A percentile compares a stretch with the other conserved stretches of the same genome.
Conservation (phyloP, 1,140 invertebrate genomes). For the Mercenaria mercenaria region DNA sequence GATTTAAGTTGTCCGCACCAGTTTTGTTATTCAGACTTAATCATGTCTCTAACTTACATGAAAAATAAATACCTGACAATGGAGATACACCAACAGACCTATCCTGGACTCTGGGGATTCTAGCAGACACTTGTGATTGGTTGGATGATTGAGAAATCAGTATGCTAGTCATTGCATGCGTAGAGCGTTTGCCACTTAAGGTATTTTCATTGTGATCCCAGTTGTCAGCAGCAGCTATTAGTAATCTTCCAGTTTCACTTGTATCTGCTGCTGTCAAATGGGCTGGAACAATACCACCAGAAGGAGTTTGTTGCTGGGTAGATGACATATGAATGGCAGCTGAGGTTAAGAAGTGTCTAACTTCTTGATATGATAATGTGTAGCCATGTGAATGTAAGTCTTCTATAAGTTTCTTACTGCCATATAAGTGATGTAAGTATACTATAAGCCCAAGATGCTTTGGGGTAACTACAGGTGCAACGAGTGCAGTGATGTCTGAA, state of each 20-base stretch:
- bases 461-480: not conserved
- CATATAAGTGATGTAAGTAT: conserved; percentile 1
- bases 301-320: not conserved
- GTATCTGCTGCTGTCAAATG: not conserved
- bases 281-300: not conserved
- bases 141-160: not conserved
- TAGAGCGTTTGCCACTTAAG: not conserved
- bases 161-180: conserved; percentile 10
- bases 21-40: too few relatives aligned
- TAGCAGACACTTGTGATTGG: not conserved
- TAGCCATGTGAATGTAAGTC: not conserved
- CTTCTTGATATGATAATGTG: conserved; percentile 28
- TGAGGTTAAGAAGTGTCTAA: conserved; percentile 25
- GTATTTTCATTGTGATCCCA: conserved; percentile 61
- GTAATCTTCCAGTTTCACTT: not conserved
- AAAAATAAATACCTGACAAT: not conserved
- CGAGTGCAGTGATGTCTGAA: not conserved
- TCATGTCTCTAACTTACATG: too few relatives aligned
- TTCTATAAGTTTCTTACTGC: conserved; percentile 25
- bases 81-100: not conserved
- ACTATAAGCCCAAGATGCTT: not conserved
- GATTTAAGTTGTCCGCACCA: too few relatives aligned
- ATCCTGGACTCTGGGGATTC: not conserved
- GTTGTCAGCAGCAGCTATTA: conserved; percentile 41
- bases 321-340: not conserved